These are phyloP conservation scores for Agapostemon virescens DNA, from an alignment of 2,888 invertebrate species.

Conservation along the genomic window DNA sequence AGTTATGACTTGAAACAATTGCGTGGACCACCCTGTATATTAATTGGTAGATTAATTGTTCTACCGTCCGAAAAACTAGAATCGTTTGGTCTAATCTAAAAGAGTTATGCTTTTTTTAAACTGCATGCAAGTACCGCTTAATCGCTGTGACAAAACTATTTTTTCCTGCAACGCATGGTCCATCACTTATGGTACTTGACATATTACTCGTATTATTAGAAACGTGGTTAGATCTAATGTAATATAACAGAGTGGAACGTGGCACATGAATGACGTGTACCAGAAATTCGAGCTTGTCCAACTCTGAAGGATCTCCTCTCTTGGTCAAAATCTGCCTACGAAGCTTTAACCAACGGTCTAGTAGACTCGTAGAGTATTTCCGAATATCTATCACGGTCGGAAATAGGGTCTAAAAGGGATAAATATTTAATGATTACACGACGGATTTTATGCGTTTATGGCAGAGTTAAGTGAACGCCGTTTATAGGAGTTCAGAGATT, in stretches of 20 bases:
- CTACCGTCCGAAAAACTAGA: too few relatives aligned
- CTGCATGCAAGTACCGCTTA: not conserved
- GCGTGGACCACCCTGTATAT: too few relatives aligned
- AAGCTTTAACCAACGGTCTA: conserved; percentile 30
- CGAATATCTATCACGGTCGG: not conserved
- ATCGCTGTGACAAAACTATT: not conserved
- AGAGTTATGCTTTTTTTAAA: too few relatives aligned
- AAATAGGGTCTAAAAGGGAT: not conserved
- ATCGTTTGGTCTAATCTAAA: too few relatives aligned
- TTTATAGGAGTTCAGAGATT: too few relatives aligned
- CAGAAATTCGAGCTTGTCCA: conserved; percentile 24
- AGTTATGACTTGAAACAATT: too few relatives aligned
- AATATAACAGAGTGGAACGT: conserved; percentile 26
- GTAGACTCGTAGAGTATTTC: not conserved
- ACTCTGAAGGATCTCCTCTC: conserved; percentile 24
- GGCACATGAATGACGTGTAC: conserved; percentile 45
- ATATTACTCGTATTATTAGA: conserved; percentile 32
- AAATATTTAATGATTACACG: not conserved
- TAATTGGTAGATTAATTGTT: too few relatives aligned
- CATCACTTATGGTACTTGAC: not conserved
- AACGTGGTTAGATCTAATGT: conserved; percentile 47
- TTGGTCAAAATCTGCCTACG: conserved; percentile 35
- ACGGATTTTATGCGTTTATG: not conserved
- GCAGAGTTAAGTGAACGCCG: rapidly evolving
- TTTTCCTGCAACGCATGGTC: not conserved